These are phyloP conservation scores for Lapara coniferarum DNA, from an alignment of 2,888 invertebrate genomes.

Conservation along the genomic window DNA sequence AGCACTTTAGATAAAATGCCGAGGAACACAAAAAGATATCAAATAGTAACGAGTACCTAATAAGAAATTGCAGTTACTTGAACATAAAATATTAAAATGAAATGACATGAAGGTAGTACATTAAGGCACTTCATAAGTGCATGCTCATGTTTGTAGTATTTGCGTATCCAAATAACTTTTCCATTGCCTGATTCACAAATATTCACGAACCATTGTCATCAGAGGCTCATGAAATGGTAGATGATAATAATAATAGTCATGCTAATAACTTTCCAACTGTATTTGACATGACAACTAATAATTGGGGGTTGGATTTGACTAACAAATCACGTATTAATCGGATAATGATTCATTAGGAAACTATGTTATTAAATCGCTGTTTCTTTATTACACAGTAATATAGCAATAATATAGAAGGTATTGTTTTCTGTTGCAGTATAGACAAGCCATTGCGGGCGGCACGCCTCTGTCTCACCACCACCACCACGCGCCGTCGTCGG, in stretches of 20 bases:
- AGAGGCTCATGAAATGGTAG: constrained; percentile 57
- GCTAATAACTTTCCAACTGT: constrained; percentile 77
- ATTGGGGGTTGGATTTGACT: constrained; percentile 76
- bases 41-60: too few relatives aligned
- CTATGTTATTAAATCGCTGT: constrained; percentile 1
- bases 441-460: constrained; percentile 90
- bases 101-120: background rate
- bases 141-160: constrained; percentile 9
- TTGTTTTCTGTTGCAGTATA: constrained; percentile 86
- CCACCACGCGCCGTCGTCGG: constrained; percentile 79
- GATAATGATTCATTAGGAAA: constrained; percentile 29
- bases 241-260: constrained; percentile 69
- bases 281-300: constrained; percentile 75
- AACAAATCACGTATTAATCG: constrained; percentile 60
- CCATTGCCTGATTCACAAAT: constrained; percentile 66
- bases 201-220: constrained; percentile 51
- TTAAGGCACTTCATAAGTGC: constrained; percentile 28
- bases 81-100: background rate
- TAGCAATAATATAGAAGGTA: background rate
- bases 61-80: too few relatives aligned
- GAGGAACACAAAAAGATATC: too few relatives aligned
- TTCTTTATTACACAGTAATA: constrained; percentile 16
- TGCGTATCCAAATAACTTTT: constrained; percentile 27
- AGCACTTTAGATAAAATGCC: too few relatives aligned
- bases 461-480: constrained; percentile 73